These are phyloP conservation scores for Carassius gibelio DNA, from an alignment of 2,113 vertebrate species.

Conservation along the genomic window DNA sequence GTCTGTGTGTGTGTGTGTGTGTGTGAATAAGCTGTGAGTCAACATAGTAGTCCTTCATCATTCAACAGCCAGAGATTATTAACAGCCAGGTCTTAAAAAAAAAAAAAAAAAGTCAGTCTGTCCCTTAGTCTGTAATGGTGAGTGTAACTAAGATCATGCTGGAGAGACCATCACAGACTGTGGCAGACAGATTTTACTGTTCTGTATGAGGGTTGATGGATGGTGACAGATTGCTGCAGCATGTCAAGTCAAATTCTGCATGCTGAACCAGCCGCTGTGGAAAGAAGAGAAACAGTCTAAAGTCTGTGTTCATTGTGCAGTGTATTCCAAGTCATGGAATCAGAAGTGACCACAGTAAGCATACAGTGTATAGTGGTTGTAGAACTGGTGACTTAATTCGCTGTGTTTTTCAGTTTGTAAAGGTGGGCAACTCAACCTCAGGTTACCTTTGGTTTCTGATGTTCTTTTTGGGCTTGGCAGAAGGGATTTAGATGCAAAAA, in stretches of 20 bases:
- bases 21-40: too few relatives aligned
- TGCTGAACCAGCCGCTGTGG: background rate
- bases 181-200: constrained; percentile 25
- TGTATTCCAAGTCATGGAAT: background rate
- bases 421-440: background rate
- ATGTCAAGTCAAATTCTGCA: background rate
- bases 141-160: background rate
- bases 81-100: background rate
- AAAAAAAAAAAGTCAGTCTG: background rate
- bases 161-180: constrained; percentile 2
- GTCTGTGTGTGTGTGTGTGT: too few relatives aligned
- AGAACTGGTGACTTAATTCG: background rate
- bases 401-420: background rate
- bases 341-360: background rate
- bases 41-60: too few relatives aligned
- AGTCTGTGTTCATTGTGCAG: background rate
- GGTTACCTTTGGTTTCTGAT: constrained; percentile 16
- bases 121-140: background rate
- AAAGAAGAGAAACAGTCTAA: background rate
- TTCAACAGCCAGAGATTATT: too few relatives aligned
- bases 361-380: background rate
- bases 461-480: background rate
- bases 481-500: constrained; percentile 6
- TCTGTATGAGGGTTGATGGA: constrained; percentile 36
- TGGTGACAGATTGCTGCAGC: constrained; percentile 14